phyloP scores from a whole-genome alignment of 2,888 invertebrate species.

The Bembecia ichneumoniformis region DNA sequence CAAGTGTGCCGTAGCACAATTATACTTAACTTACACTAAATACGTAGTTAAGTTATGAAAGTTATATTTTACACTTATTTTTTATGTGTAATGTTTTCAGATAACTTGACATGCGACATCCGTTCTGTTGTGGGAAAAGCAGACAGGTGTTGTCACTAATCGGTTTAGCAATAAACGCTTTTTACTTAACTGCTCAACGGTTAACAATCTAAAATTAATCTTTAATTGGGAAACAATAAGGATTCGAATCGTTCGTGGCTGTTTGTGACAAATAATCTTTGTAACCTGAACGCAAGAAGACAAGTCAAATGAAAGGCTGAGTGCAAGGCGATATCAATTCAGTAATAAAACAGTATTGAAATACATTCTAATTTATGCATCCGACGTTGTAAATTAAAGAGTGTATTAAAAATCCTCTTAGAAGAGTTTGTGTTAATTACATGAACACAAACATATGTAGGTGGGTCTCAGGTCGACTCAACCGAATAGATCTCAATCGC shows the following conservation, averaged over 20 bases:
- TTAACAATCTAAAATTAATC: conserved; percentile 9
- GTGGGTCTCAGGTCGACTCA: no score
- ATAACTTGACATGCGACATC: conserved; percentile 55
- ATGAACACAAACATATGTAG: no score
- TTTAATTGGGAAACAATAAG: background rate
- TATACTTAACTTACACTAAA: no score
- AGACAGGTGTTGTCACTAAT: conserved; percentile 63
- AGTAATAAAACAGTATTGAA: conserved; percentile 44
- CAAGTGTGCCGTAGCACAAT: no score
- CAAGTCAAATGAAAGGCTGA: conserved; percentile 42
- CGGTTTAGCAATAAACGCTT: conserved; percentile 27
- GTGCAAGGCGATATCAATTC: conserved; percentile 44
- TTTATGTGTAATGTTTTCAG: conserved; percentile 36
- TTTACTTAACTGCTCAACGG: conserved; percentile 26
- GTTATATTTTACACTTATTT: no score
- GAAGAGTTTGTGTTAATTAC: no score
- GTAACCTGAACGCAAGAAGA: conserved; percentile 2
- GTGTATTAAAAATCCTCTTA: background rate
- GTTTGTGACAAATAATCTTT: conserved; percentile 10
- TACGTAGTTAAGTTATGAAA: no score
- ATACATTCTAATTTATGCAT: conserved; percentile 10
- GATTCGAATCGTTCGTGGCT: background rate
- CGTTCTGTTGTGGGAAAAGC: conserved; percentile 62
- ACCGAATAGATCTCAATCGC: no score
- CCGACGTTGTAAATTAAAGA: background rate